Evolutionary conservation across 2,797 vertebrate genomes (phyloP).

Genomic region (Simalia tracyae): DNA sequence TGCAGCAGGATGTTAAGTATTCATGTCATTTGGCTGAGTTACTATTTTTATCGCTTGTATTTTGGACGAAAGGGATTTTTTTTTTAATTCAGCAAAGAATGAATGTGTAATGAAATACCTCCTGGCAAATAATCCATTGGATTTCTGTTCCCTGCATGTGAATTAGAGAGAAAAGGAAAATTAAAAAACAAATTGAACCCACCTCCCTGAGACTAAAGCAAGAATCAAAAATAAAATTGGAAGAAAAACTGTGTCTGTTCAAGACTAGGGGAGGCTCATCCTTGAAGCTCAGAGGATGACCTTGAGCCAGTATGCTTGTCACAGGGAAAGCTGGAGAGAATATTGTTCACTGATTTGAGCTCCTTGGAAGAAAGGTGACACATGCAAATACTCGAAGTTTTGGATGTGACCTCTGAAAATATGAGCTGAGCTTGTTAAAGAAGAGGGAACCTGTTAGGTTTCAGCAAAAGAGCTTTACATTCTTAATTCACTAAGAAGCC

Average conservation of each 20-base stretch:
- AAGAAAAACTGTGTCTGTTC: not conserved
- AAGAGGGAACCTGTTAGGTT: not conserved
- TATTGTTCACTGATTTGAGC: not conserved
- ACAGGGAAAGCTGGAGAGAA: not conserved
- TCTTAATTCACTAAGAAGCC: not conserved
- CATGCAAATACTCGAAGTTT: not conserved
- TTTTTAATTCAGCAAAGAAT: conserved; percentile 24
- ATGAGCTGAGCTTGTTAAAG: not conserved
- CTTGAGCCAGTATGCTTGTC: not conserved
- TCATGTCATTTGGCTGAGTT: conserved; percentile 28
- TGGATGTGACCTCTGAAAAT: not conserved
- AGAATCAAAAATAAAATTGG: not conserved
- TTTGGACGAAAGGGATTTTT: conserved; percentile 22
- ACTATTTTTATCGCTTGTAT: conserved; percentile 22
- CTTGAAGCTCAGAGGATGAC: not conserved
- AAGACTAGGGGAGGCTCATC: not conserved
- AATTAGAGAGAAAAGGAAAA: conserved; percentile 29
- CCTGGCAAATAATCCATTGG: conserved; percentile 14
- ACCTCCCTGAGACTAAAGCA: not conserved
- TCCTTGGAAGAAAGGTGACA: not conserved
- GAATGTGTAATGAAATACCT: conserved; percentile 33
- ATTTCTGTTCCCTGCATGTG: conserved; percentile 38
- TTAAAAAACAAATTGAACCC: conserved; percentile 4
- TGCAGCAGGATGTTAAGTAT: conserved; percentile 29
- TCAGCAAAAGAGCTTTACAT: not conserved